These are phyloP conservation scores for Notocelia uddmanniana DNA, from an alignment of 2,888 invertebrate species.

Conservation along the genomic window DNA sequence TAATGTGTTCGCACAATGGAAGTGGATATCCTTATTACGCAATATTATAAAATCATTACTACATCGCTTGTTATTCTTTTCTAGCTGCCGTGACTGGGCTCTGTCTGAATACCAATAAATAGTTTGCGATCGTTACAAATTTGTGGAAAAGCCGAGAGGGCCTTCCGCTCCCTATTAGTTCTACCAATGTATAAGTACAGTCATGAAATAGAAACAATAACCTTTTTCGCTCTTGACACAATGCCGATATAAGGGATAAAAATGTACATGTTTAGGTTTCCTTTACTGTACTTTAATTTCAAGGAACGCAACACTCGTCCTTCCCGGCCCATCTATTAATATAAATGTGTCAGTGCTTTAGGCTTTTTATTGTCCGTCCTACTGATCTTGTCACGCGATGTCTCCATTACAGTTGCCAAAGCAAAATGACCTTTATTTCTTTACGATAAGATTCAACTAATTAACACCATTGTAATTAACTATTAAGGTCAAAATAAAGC, in stretches of 20 bases:
- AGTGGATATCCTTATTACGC: too few relatives aligned
- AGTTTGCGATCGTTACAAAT: too few relatives aligned
- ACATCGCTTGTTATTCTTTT: too few relatives aligned
- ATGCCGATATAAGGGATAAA: background rate
- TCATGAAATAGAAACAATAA: too few relatives aligned
- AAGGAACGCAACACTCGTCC: conserved; percentile 1
- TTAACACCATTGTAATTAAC: conserved; percentile 16
- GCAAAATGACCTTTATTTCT: background rate
- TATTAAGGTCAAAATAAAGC: conserved; percentile 21
- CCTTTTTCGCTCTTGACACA: too few relatives aligned
- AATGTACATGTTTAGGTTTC: background rate
- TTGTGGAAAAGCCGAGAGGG: too few relatives aligned
- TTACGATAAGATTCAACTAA: background rate
- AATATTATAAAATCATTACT: too few relatives aligned
- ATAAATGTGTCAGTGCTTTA: conserved; percentile 39
- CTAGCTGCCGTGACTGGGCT: too few relatives aligned
- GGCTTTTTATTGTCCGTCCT: conserved; percentile 17
- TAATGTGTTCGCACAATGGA: too few relatives aligned
- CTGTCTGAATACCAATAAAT: too few relatives aligned
- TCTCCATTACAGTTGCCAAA: background rate
- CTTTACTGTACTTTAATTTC: background rate
- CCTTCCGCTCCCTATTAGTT: too few relatives aligned
- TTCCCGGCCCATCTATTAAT: conserved; percentile 23
- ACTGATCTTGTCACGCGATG: conserved; percentile 35
- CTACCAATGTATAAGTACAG: too few relatives aligned